phyloP scores from a whole-genome alignment of 2,113 vertebrate genomes.

The pig (Sus scrofa) region DNA sequence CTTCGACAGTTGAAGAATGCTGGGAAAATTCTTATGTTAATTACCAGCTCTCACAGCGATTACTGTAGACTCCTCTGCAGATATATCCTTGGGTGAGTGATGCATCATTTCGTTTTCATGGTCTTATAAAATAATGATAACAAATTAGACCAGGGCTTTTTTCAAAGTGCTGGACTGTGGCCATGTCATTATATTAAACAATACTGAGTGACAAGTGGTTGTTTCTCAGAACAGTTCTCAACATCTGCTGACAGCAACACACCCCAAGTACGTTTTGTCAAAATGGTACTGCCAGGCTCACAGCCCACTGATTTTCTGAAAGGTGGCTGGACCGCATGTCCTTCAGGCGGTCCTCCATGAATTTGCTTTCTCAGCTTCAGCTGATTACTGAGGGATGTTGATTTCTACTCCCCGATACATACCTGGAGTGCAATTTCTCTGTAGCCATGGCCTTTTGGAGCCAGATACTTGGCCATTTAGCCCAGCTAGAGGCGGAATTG shows the following conservation, averaged over 20 bases:
- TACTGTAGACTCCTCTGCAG: conserved; percentile 96
- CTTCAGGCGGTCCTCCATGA: background rate
- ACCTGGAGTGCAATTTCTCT: background rate
- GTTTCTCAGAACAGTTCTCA: background rate
- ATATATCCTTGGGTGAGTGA: conserved; percentile 94
- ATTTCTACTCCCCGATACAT: background rate
- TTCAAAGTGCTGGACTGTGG: fast-evolving
- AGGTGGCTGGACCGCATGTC: background rate
- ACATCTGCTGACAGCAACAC: background rate
- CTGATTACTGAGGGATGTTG: background rate
- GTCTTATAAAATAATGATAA: background rate
- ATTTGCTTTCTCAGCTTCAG: background rate
- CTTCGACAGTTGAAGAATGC: conserved; percentile 92
- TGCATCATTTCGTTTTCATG: background rate
- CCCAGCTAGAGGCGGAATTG: background rate
- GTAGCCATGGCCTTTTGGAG: background rate
- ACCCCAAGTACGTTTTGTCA: background rate
- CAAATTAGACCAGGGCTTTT: background rate
- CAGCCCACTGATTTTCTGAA: background rate
- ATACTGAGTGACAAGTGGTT: background rate
- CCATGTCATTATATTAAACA: background rate
- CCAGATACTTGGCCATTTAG: background rate
- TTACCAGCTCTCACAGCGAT: conserved; percentile 98
- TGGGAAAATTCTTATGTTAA: conserved; percentile 94
- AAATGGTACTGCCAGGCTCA: background rate